A percentile compares a stretch with the other conserved stretches of the same genome.
Conservation (phyloP, 1,140 invertebrate species). For the Caenorhabditis brenneri region DNA sequence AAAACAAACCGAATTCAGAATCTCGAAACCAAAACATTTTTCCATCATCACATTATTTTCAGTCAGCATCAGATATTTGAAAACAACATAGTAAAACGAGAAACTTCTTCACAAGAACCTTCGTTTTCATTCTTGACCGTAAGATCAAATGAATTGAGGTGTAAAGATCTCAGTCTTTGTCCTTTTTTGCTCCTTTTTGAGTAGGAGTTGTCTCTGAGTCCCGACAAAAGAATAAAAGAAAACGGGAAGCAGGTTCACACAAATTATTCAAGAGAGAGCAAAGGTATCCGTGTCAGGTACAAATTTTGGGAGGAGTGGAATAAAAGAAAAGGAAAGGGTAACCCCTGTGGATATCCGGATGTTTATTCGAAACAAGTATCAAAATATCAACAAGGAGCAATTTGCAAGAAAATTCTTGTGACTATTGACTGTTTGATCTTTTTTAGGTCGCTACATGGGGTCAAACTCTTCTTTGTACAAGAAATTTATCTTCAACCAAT, state of each 20-base stretch:
- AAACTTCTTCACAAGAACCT: background rate
- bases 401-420: no score
- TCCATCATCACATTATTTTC: background rate
- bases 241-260: background rate
- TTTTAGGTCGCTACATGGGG: no score
- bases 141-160: background rate
- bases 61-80: no score
- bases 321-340: background rate
- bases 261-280: conserved; percentile 23
- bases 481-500: no score
- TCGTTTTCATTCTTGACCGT: no score
- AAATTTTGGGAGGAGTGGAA: background rate
- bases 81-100: background rate
- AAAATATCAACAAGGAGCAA: no score
- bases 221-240: conserved; percentile 13
- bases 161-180: conserved; percentile 5
- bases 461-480: no score
- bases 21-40: background rate
- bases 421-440: no score
- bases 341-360: background rate
- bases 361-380: background rate
- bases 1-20: background rate
- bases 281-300: conserved; percentile 27
- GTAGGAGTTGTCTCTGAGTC: background rate
- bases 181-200: background rate